Percentiles rank a stretch among this genome's conserved stretches.
Evolutionary conservation across 2,113 vertebrate species (phyloP).

Genomic region (Neolamprologus devosi): DNA sequence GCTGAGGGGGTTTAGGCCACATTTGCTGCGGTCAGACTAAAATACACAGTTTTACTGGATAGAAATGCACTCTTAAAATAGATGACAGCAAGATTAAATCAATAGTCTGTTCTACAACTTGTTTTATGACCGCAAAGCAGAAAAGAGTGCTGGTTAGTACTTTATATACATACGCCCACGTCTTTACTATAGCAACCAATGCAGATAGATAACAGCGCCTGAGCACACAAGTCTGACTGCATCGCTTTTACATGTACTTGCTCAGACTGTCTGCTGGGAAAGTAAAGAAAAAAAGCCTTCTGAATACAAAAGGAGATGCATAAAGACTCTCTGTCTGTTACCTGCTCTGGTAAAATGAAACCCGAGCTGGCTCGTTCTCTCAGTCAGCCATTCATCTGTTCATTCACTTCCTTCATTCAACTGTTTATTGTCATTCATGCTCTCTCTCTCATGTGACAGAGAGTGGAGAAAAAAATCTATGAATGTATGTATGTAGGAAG

Average conservation of each 20-base stretch:
- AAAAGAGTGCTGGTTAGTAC: background rate
- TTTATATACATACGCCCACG: background rate
- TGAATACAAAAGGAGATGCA: background rate
- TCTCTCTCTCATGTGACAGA: constrained; percentile 19
- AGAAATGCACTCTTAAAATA: background rate
- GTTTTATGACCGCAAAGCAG: background rate
- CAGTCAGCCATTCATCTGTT: background rate
- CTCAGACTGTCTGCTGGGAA: background rate
- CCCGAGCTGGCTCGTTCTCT: background rate
- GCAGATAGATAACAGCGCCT: background rate
- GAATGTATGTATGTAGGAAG: constrained; percentile 43
- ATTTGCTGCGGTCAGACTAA: background rate
- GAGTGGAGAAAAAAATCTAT: background rate
- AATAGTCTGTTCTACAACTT: background rate
- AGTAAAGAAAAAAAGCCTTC: background rate
- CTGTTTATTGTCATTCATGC: constrained; percentile 49
- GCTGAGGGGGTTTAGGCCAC: background rate
- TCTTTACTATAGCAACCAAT: background rate
- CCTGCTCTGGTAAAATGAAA: background rate
- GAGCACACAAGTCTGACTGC: background rate
- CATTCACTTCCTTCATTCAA: constrained; percentile 34
- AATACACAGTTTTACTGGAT: background rate
- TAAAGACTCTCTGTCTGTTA: background rate
- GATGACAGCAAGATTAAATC: background rate
- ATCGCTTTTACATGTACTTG: background rate